phyloP scores from a whole-genome alignment of 2,888 invertebrate genomes.

The Lepidonotus clava region DNA sequence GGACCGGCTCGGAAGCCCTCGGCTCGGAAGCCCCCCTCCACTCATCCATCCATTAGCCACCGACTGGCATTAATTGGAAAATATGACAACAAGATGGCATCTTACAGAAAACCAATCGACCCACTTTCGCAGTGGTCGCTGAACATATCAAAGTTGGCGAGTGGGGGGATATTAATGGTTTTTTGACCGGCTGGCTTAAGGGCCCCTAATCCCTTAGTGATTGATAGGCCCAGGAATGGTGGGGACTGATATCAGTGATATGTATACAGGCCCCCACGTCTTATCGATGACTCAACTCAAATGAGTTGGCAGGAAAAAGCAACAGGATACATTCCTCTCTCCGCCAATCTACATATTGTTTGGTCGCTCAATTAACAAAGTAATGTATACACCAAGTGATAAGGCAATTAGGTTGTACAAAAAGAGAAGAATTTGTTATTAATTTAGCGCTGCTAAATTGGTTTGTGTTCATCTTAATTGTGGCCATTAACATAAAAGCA shows the following conservation, averaged over 20 bases:
- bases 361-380: background rate
- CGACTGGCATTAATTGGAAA: slow-evolving; percentile 16
- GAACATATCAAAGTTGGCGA: slow-evolving; percentile 14
- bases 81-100: slow-evolving; percentile 39
- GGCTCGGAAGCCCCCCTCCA: background rate
- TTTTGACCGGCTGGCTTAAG: slow-evolving; percentile 27
- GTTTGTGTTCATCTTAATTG: background rate
- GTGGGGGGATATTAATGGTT: background rate
- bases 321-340: background rate
- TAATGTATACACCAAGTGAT: slow-evolving; percentile 21
- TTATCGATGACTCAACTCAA: background rate
- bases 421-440: background rate
- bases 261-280: background rate
- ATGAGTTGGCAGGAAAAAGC: background rate
- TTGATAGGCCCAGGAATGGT: background rate
- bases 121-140: background rate
- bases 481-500: too few species aligned
- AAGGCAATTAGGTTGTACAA: background rate
- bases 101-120: slow-evolving; percentile 19
- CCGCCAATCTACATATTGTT: background rate
- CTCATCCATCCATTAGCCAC: slow-evolving; percentile 19
- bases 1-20: background rate
- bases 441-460: background rate
- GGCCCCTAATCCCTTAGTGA: slow-evolving; percentile 2
- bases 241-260: slow-evolving; percentile 16